Conservation (phyloP, 2,888 invertebrate species). For the Drosophila differens region DNA sequence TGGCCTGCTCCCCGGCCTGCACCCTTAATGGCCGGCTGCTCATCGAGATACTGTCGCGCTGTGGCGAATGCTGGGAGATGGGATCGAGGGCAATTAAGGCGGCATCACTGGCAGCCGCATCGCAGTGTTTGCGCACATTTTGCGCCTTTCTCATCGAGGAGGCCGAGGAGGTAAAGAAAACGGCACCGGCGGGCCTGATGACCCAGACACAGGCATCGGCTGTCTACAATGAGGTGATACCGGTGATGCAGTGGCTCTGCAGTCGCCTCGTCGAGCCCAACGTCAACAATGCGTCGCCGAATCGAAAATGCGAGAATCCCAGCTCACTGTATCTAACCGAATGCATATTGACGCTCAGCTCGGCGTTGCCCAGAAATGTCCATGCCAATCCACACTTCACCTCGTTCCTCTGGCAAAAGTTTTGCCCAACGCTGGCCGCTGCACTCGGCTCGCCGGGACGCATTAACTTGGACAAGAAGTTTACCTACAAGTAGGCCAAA, state of each 20-base stretch:
- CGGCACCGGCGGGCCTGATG: slow-evolving; percentile 86
- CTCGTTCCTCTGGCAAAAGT: slow-evolving; percentile 95
- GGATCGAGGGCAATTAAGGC: slow-evolving; percentile 93
- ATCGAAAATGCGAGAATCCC: slow-evolving; percentile 84
- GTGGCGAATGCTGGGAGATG: slow-evolving; percentile 92
- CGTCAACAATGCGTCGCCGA: slow-evolving; percentile 82
- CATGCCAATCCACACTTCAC: slow-evolving; percentile 94
- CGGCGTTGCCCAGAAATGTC: slow-evolving; percentile 92
- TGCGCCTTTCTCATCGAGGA: slow-evolving; percentile 90
- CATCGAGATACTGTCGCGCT: slow-evolving; percentile 93
- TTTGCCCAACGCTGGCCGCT: slow-evolving; percentile 95
- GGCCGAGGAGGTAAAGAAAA: slow-evolving; percentile 87
- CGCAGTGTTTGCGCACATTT: slow-evolving; percentile 94
- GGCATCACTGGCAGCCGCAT: slow-evolving; percentile 95
- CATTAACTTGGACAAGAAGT: slow-evolving; percentile 90
- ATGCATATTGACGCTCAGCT: slow-evolving; percentile 93
- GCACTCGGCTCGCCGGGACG: slow-evolving; percentile 93
- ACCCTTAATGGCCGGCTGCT: slow-evolving; percentile 95
- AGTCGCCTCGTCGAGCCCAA: slow-evolving; percentile 93
- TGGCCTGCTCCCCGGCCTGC: slow-evolving; percentile 95
- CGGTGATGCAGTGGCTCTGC: slow-evolving; percentile 95
- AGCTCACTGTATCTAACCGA: slow-evolving; percentile 92
- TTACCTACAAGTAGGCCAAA: slow-evolving; percentile 88
- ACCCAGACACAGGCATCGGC: slow-evolving; percentile 89
- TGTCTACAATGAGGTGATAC: slow-evolving; percentile 95